A percentile compares a stretch with the other conserved stretches of the same genome.
Evolutionary conservation across 2,888 invertebrate genomes (phyloP).

Genomic region (Phaedon cochleariae): DNA sequence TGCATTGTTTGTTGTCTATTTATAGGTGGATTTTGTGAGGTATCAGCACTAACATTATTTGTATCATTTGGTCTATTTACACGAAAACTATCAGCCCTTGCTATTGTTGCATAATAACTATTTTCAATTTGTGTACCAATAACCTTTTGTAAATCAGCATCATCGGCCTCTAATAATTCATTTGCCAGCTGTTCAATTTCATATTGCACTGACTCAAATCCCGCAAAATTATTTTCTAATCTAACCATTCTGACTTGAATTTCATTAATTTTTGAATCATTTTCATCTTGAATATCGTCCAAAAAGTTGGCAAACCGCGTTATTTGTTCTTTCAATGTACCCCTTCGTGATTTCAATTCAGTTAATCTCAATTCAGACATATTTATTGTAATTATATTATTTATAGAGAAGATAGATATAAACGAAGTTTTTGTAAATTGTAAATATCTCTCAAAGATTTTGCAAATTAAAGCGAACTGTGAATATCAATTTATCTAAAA

Average conservation of each 20-base stretch:
- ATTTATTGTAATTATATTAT: background rate
- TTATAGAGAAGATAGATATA: too few relatives aligned
- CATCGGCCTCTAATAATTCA: too few relatives aligned
- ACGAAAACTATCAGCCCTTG: background rate
- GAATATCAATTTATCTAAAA: too few relatives aligned
- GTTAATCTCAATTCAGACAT: background rate
- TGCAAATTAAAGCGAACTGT: too few relatives aligned
- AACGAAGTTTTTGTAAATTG: too few relatives aligned
- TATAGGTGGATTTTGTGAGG: background rate
- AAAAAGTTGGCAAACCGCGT: constrained; percentile 3
- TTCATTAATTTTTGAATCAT: constrained; percentile 3
- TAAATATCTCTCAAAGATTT: too few relatives aligned
- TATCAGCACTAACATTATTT: background rate
- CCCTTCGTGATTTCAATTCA: constrained; percentile 3
- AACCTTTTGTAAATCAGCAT: background rate
- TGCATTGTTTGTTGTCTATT: background rate
- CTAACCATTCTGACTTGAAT: background rate
- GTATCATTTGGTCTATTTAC: background rate
- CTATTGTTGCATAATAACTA: constrained; percentile 7
- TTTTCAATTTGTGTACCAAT: constrained; percentile 6
- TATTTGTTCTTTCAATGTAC: constrained; percentile 4
- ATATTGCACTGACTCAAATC: constrained; percentile 6
- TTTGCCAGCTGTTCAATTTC: too few relatives aligned
- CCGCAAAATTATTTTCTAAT: background rate
- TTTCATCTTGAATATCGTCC: too few relatives aligned